Evolutionary conservation across 1,140 invertebrate species (phyloP), one percentile per base, ranked within the genome.

Genomic region (Notospermus geniculatus): DNA sequence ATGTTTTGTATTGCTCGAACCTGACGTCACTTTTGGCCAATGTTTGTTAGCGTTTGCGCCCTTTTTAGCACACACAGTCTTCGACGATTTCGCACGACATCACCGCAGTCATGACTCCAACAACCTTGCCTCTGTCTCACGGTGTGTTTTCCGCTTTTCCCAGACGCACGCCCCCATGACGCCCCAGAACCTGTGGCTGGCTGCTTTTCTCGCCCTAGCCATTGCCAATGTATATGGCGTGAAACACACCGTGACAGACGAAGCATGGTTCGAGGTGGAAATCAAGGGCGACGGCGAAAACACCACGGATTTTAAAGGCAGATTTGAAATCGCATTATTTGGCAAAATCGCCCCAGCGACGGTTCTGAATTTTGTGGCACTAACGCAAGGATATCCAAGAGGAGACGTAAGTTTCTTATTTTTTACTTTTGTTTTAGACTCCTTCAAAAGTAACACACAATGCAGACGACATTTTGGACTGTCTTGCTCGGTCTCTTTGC

Each of bases 271-370:
- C 64, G 73, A 78, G 15, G 54, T 80, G 1, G 74, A 75, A 63
- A 65, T 79, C 9, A 74, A 73, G 59, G 46, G 25, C 4, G n/a
- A 50, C 25, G 19, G 19, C 4, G n/a, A 50, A 50, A n/a, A 50
- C 74, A 78, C 53, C 2, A 73, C 75, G 22, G 72, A 74, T 60
- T 72, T 67, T 54, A 70, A 54, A 19, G 74, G 71, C 1, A 59
- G 67, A 55, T 63, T 78, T n/a, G 68, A 67, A 17, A 65, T 82
- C n/a, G 80, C 71, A 22, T 65, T 82, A 28, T 82, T 82, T 57
- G 81, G 81, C 15, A 77, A 82, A 13, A 72, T 69, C 9, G 75
- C 72, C 23, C 81, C 81, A 13, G 76, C 80, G 74, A 80, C 81
- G 1, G 64, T 67, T 0, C 69, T 81, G 61, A 82, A 82, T 67